Evolutionary conservation across 2,113 vertebrate species (phyloP), one percentile per base, ranked within the genome.

Genomic region (Amazona vittata): DNA sequence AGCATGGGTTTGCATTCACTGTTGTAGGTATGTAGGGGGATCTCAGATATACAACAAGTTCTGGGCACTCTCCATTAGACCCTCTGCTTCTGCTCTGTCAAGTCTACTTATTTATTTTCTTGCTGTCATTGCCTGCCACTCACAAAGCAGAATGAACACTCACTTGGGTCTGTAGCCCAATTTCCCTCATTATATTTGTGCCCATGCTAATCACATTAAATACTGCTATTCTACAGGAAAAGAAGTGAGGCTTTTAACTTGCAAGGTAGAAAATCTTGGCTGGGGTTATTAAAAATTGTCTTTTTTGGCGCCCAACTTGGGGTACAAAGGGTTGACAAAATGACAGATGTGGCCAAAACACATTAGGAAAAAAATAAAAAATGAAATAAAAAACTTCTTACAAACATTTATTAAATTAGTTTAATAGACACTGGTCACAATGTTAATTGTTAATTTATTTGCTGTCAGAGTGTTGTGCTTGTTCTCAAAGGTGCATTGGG

Each of bases 11-110:
- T 69, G 31, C 2, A 53, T 6, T 20, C 21, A 25, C 5, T 12
- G 33, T 20, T 75, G 3, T 25, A 9, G 14, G 0, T 2, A 65
- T 16, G 25, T 5, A n/a, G 28, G 8, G 8, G 7, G 4, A 37
- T 49, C 28, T 33, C 49, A 64, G 43, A 37, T 8, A 6, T 1
- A 14, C 12, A 35, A 8, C 3, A 35, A 37, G 15, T 33, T 60
- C 44, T 60, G 29, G 3, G 9, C 11, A 19, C 8, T 46, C 37
- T 46, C 15, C n/a, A 47, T 4, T 25, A 74, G 26, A 37, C 6
- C n/a, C 8, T 79, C 28, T 83, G 8, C 15, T 71, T 53, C 46
- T 52, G 9, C 26, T 46, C 20, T 47, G 29, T 14, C 29, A 46
- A 21, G 11, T 29, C 59, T 50, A 2, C 8, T 64, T 55, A 18